Evolutionary conservation across 2,113 vertebrate species (phyloP).

Genomic region (Austrofundulus limnaeus): DNA sequence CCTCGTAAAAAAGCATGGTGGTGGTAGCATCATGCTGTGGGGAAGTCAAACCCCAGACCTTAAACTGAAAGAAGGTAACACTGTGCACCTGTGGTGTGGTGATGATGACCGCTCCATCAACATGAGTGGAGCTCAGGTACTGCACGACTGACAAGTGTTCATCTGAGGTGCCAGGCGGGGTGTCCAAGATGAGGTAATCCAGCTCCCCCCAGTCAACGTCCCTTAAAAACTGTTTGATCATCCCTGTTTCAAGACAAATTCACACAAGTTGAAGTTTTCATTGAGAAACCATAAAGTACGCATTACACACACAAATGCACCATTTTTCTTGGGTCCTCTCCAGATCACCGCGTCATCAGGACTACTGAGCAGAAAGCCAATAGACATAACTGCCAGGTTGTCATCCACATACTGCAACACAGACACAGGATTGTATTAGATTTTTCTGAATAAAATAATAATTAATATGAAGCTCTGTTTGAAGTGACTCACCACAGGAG

Average conservation of each 20-base stretch:
- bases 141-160: constrained; percentile 93
- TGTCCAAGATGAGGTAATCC: constrained; percentile 94
- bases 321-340: constrained; percentile 97
- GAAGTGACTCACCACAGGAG: constrained; percentile 90
- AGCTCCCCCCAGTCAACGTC: constrained; percentile 97
- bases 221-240: constrained; percentile 97
- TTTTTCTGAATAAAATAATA: neutral
- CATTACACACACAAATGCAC: constrained; percentile 63
- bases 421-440: neutral
- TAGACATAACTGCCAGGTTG: constrained; percentile 94
- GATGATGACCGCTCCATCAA: constrained; percentile 89
- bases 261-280: neutral
- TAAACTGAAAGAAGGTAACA: neutral
- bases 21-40: no score
- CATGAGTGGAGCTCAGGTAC: constrained; percentile 82
- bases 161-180: constrained; percentile 92
- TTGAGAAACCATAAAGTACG: neutral
- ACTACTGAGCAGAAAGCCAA: constrained; percentile 93
- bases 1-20: no score
- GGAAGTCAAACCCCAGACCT: neutral
- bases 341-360: constrained; percentile 97
- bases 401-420: constrained; percentile 90
- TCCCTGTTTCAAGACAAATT: constrained; percentile 73
- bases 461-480: fast-evolving
- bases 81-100: constrained; percentile 92